Evolutionary conservation across 2,888 invertebrate genomes (phyloP).

Genomic region (Synergus itoensis): DNA sequence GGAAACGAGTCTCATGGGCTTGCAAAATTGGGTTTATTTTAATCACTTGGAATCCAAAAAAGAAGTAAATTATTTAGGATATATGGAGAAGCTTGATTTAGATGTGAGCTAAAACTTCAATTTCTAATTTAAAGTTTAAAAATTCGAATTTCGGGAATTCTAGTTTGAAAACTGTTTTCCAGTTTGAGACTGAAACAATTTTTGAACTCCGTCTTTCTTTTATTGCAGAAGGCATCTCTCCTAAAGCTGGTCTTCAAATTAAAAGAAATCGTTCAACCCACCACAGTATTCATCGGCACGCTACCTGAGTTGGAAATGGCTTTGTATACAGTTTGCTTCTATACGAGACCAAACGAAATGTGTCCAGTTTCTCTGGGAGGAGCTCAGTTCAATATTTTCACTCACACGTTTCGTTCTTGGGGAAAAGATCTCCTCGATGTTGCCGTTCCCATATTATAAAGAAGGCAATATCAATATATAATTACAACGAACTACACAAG

Average conservation of each 20-base stretch:
- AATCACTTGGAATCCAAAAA: constrained; percentile 82
- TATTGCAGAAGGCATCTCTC: constrained; percentile 86
- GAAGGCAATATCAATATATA: too few relatives aligned
- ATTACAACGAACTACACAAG: too few relatives aligned
- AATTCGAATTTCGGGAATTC: neutral
- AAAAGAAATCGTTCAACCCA: constrained; percentile 86
- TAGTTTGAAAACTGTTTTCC: constrained; percentile 83
- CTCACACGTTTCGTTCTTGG: constrained; percentile 86
- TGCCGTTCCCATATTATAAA: constrained; percentile 88
- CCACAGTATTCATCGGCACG: constrained; percentile 89
- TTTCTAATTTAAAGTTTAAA: neutral
- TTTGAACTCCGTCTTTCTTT: neutral
- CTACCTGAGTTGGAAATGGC: constrained; percentile 96
- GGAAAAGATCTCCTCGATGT: constrained; percentile 90
- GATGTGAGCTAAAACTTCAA: constrained; percentile 81
- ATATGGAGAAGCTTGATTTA: constrained; percentile 85
- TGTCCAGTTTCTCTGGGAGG: constrained; percentile 87
- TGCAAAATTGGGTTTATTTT: constrained; percentile 95
- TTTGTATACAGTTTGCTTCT: constrained; percentile 92
- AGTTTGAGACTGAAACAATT: too few relatives aligned
- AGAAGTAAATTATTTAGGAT: constrained; percentile 89
- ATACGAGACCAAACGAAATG: constrained; percentile 84
- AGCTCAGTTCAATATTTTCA: constrained; percentile 85
- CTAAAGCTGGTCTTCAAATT: constrained; percentile 87
- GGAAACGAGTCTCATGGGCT: constrained; percentile 84